Evolutionary conservation across 2,797 vertebrate species (phyloP).

Genomic region (Cygnus olor): DNA sequence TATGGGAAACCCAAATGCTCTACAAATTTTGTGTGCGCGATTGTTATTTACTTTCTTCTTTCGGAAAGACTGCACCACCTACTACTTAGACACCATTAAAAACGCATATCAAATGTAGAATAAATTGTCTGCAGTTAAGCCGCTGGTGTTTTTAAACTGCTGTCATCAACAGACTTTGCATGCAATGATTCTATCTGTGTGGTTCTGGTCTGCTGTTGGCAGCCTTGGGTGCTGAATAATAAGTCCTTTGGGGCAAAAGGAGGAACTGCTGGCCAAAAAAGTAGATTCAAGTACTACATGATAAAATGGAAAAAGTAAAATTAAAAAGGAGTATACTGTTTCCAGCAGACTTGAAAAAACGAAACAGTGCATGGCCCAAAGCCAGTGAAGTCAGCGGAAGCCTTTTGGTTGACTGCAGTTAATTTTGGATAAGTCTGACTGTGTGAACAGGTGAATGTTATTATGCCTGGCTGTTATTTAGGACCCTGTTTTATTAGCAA

Average conservation of each 20-base stretch:
- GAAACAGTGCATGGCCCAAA: fast-evolving
- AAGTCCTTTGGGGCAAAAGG: background rate
- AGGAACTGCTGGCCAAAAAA: background rate
- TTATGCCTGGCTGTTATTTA: background rate
- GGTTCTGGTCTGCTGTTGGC: background rate
- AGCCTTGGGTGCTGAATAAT: background rate
- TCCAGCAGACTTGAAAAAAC: background rate
- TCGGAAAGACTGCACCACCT: background rate
- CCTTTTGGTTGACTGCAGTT: background rate
- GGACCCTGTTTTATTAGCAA: background rate
- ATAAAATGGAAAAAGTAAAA: background rate
- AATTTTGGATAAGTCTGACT: background rate
- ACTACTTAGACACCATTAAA: background rate
- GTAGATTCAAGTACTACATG: background rate
- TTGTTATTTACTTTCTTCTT: background rate
- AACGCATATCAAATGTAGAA: background rate
- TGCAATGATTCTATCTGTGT: background rate
- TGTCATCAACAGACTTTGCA: background rate
- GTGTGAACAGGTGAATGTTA: background rate
- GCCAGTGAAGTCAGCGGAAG: background rate
- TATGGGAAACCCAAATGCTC: background rate
- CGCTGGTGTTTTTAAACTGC: background rate
- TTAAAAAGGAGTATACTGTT: background rate
- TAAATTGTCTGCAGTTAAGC: background rate
- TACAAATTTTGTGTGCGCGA: background rate